These are phyloP conservation scores for Mirounga angustirostris DNA, from an alignment of 2,113 vertebrate genomes.

Conservation along the genomic window DNA sequence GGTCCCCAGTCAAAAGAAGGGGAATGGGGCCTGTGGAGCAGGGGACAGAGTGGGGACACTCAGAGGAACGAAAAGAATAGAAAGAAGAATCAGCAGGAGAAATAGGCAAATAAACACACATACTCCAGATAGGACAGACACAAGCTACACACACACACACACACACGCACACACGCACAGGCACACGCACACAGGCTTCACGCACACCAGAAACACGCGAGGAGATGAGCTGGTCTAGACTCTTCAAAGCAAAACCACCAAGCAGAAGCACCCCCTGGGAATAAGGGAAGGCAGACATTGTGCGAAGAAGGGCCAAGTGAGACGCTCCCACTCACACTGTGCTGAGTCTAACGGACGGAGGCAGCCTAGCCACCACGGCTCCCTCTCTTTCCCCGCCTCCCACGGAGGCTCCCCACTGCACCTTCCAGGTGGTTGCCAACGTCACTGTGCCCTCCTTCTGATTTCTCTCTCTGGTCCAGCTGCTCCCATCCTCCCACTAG, in stretches of 20 bases:
- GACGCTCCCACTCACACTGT: constrained; percentile 84
- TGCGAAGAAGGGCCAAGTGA: constrained; percentile 44
- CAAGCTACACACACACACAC: not conserved
- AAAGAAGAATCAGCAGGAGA: constrained; percentile 72
- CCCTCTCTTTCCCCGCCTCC: not conserved
- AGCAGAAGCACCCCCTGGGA: constrained; percentile 71
- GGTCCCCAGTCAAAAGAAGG: constrained; percentile 18
- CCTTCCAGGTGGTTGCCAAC: not conserved
- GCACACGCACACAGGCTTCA: not conserved
- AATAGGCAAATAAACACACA: constrained; percentile 63
- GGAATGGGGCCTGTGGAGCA: constrained; percentile 55
- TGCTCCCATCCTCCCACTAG: not conserved
- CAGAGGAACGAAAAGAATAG: not conserved
- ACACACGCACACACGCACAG: not conserved
- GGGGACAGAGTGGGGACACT: not conserved
- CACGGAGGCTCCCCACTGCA: not conserved
- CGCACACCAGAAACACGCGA: not conserved
- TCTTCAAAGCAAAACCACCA: constrained; percentile 68
- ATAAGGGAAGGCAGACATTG: constrained; percentile 27
- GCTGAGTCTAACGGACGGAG: not conserved
- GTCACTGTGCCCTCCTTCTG: constrained; percentile 48
- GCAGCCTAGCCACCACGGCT: not conserved
- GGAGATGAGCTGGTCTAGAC: constrained; percentile 39
- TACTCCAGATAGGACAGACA: not conserved
- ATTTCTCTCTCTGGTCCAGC: not conserved